phyloP scores from a whole-genome alignment of 2,888 invertebrate species.

The Drosophila mayaguana region DNA sequence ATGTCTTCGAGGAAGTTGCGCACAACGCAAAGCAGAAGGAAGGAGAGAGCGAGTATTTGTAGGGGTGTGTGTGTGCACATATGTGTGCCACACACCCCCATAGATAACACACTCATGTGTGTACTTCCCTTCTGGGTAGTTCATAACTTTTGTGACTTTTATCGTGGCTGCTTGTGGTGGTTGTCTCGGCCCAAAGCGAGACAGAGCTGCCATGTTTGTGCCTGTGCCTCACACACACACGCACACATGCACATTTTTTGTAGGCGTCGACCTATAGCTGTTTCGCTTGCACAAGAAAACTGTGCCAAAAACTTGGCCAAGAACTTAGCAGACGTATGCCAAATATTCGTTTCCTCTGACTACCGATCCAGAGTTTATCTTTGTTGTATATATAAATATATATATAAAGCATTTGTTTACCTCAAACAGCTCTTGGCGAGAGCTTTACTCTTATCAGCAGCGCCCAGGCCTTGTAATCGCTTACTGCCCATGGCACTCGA shows the following conservation, averaged over 20 bases:
- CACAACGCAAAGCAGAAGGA: conserved; percentile 8
- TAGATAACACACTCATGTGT: conserved; percentile 18
- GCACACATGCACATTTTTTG: conserved; percentile 25
- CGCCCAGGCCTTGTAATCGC: conserved; percentile 17
- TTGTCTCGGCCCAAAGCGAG: conserved; percentile 62
- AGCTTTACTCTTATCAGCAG: conserved; percentile 46
- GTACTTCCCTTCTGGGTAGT: conserved; percentile 55
- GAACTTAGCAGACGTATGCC: conserved; percentile 42
- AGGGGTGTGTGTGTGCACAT: conserved; percentile 3
- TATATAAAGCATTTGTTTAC: background rate
- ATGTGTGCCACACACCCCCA: conserved; percentile 55
- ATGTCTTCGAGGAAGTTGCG: conserved; percentile 25
- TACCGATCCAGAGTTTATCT: conserved; percentile 21
- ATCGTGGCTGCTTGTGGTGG: conserved; percentile 59
- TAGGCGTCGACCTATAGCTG: conserved; percentile 57
- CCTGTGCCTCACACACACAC: conserved; percentile 48
- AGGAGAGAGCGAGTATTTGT: background rate
- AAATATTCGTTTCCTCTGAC: no score
- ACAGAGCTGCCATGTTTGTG: conserved; percentile 67
- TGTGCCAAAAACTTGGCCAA: conserved; percentile 72
- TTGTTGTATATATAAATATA: background rate
- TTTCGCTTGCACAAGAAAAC: conserved; percentile 48
- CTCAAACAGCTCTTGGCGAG: background rate
- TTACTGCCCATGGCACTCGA: conserved; percentile 24
- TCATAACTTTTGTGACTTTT: conserved; percentile 64